These are phyloP conservation scores for Yasuhikotakia modesta DNA, from an alignment of 2,797 vertebrate genomes.

Conservation along the genomic window DNA sequence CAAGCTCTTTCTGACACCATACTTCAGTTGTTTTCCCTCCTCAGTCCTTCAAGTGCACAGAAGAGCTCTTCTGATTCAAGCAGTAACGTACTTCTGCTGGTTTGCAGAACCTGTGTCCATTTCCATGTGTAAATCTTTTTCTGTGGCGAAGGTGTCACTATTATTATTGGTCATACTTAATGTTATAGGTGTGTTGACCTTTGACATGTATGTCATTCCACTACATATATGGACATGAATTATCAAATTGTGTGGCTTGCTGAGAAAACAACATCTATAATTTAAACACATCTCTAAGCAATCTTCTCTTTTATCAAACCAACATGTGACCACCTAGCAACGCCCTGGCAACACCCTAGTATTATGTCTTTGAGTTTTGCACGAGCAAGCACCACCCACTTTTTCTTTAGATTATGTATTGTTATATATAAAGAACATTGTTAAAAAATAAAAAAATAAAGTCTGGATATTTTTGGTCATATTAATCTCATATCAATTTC, in stretches of 20 bases:
- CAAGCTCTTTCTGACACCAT: constrained; percentile 39
- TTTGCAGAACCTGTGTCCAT: not conserved
- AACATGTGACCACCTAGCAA: too few relatives aligned
- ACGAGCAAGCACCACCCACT: too few relatives aligned
- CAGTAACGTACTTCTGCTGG: constrained; percentile 6
- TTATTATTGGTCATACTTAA: not conserved
- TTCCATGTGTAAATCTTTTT: not conserved
- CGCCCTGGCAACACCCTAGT: too few relatives aligned
- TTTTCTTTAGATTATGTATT: too few relatives aligned
- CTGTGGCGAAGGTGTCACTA: too few relatives aligned
- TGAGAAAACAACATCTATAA: not conserved
- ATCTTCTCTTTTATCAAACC: not conserved
- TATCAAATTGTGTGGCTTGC: not conserved
- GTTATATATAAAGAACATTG: too few relatives aligned
- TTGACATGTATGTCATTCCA: not conserved
- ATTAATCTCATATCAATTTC: not conserved
- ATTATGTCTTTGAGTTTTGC: too few relatives aligned
- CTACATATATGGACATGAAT: not conserved
- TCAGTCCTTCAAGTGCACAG: constrained; percentile 18
- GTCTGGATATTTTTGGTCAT: too few relatives aligned
- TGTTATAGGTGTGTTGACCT: not conserved
- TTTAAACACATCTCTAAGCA: not conserved
- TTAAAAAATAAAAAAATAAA: too few relatives aligned
- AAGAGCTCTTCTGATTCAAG: constrained; percentile 14
- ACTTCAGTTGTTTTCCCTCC: constrained; percentile 18